Percentiles rank a stretch among this genome's conserved stretches.
phyloP scores from a whole-genome alignment of 2,888 invertebrate species.

The Oithona nana region DNA sequence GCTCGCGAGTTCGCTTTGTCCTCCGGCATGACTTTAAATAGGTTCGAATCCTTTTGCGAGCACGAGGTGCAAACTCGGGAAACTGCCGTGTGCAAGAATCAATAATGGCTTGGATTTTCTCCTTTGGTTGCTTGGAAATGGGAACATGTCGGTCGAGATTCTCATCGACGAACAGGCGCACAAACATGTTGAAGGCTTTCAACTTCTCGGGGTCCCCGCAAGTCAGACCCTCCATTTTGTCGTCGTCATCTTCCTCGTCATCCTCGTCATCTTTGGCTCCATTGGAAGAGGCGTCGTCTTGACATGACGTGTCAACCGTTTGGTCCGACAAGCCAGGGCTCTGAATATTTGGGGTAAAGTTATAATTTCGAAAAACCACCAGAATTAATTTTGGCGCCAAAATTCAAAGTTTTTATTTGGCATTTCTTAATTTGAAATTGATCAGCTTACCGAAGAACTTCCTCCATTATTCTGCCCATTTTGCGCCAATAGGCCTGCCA shows the following conservation, averaged over 20 bases:
- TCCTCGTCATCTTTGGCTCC: constrained; percentile 22
- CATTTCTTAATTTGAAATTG: neutral
- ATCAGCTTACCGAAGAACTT: neutral
- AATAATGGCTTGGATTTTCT: constrained; percentile 91
- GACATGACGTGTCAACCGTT: neutral
- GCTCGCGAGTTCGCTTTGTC: constrained; percentile 73
- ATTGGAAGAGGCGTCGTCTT: constrained; percentile 19
- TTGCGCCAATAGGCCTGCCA: neutral
- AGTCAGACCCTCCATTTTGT: constrained; percentile 29
- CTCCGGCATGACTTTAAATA: constrained; percentile 86
- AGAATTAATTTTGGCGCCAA: no score
- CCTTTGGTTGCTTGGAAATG: constrained; percentile 91
- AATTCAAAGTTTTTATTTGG: no score
- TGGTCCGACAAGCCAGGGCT: neutral
- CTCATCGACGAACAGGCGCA: constrained; percentile 86
- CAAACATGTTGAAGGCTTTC: constrained; percentile 58
- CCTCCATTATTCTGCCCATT: neutral
- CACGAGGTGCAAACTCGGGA: constrained; percentile 85
- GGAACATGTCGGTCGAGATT: constrained; percentile 89
- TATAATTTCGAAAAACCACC: no score
- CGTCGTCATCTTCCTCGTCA: constrained; percentile 25
- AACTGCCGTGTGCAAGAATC: constrained; percentile 92
- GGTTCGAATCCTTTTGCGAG: constrained; percentile 79
- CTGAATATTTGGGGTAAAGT: neutral
- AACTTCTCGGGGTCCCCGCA: constrained; percentile 31